Evolutionary conservation across 2,113 vertebrate genomes (phyloP).

Genomic region (Dromas ardeola): DNA sequence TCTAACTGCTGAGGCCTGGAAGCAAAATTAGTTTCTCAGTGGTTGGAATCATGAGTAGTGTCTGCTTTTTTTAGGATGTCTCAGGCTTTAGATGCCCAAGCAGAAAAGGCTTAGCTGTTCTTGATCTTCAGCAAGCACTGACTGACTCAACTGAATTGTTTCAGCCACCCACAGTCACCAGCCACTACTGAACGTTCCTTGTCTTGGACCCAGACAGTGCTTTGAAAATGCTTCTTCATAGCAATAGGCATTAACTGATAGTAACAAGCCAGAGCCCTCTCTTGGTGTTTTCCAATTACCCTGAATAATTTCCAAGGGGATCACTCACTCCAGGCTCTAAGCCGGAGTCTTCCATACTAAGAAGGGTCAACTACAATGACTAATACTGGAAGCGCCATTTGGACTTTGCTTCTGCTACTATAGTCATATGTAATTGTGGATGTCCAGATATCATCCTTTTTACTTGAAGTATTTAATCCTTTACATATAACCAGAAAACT

Average conservation of each 20-base stretch:
- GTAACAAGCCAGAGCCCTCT: neutral
- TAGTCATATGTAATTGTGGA: neutral
- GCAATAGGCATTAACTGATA: neutral
- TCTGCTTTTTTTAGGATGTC: neutral
- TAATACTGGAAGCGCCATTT: neutral
- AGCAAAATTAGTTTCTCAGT: neutral
- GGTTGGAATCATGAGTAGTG: neutral
- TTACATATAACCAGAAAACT: neutral
- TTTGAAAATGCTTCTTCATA: neutral
- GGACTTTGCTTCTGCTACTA: neutral
- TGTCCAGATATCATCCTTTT: neutral
- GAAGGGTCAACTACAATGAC: neutral
- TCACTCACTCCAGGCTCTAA: neutral
- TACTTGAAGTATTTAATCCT: neutral
- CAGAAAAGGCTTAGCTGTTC: neutral
- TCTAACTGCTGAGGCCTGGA: neutral
- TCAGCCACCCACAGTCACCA: neutral
- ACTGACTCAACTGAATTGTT: neutral
- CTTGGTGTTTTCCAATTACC: neutral
- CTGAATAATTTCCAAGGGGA: neutral
- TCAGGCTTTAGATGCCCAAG: neutral
- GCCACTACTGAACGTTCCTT: neutral
- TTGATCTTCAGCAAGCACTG: neutral
- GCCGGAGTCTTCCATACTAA: neutral
- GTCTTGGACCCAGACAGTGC: neutral